A percentile compares a stretch with the other conserved stretches of the same genome.
Evolutionary conservation across 1,140 invertebrate species (phyloP).

Genomic region (Chionoecetes opilio): DNA sequence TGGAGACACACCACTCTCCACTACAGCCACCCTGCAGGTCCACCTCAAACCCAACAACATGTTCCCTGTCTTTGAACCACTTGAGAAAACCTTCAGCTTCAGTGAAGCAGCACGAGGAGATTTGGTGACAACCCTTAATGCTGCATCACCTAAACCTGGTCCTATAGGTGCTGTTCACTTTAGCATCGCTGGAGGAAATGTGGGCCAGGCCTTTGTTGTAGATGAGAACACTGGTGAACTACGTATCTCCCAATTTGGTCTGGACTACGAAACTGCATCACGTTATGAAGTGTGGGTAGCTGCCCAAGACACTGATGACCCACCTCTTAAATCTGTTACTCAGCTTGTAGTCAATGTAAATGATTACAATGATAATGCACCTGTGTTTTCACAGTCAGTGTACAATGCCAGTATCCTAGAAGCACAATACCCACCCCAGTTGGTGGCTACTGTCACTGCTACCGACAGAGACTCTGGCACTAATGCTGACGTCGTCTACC

Average conservation of each 20-base stretch:
- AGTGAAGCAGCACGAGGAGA: constrained; percentile 89
- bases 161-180: constrained; percentile 88
- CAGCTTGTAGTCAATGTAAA: constrained; percentile 93
- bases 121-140: constrained; percentile 83
- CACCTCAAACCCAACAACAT: constrained; percentile 83
- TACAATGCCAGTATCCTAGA: constrained; percentile 94
- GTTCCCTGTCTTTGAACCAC: constrained; percentile 86
- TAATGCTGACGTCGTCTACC: constrained; percentile 93
- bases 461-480: constrained; percentile 93
- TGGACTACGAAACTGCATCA: constrained; percentile 94
- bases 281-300: constrained; percentile 96
- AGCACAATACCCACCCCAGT: constrained; percentile 91
- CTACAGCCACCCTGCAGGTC: constrained; percentile 87
- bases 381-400: constrained; percentile 90
- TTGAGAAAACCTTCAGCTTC: constrained; percentile 88
- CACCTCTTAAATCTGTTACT: constrained; percentile 88
- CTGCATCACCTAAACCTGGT: constrained; percentile 88
- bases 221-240: constrained; percentile 92
- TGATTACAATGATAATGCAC: constrained; percentile 96
- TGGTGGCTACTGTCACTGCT: constrained; percentile 91
- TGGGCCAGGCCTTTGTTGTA: constrained; percentile 92
- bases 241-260: constrained; percentile 88
- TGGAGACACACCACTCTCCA: constrained; percentile 84
- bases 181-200: constrained; percentile 95
- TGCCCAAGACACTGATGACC: constrained; percentile 92